Conservation (phyloP, 2,113 vertebrate genomes). For the Eupsittula cactorum region DNA sequence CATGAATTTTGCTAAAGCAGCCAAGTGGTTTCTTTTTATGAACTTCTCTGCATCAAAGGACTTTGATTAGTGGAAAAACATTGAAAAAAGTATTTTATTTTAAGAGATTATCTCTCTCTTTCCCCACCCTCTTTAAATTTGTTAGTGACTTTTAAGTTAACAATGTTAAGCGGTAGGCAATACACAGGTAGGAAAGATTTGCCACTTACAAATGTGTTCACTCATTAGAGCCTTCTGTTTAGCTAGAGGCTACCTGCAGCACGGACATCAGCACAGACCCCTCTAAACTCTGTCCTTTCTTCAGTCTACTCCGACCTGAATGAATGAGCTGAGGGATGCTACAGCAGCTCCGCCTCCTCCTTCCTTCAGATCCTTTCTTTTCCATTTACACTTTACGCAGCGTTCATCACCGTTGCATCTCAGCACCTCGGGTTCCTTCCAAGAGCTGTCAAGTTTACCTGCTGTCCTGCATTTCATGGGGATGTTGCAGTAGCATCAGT, state of each 20-base stretch:
- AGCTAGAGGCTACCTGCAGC: neutral
- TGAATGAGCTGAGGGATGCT: neutral
- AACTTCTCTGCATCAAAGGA: neutral
- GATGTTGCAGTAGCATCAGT: accelerated
- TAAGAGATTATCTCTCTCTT: neutral
- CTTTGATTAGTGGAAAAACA: neutral
- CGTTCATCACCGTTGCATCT: neutral
- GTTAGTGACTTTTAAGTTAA: neutral
- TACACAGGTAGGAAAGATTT: neutral
- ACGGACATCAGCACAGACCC: neutral
- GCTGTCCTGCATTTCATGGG: neutral
- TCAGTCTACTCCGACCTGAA: neutral
- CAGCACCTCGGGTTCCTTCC: neutral
- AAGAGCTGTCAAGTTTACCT: neutral
- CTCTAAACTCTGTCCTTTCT: neutral
- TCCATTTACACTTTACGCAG: neutral
- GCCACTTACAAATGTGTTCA: neutral
- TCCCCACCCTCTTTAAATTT: neutral
- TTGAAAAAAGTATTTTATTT: neutral
- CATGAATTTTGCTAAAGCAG: neutral
- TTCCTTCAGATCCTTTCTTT: neutral
- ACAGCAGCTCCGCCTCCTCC: neutral
- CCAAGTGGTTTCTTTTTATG: neutral
- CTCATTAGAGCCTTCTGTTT: neutral
- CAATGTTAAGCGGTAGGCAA: neutral